Evolutionary conservation across 2,113 vertebrate genomes (phyloP).

Genomic region (Ceyx cyanopectus): DNA sequence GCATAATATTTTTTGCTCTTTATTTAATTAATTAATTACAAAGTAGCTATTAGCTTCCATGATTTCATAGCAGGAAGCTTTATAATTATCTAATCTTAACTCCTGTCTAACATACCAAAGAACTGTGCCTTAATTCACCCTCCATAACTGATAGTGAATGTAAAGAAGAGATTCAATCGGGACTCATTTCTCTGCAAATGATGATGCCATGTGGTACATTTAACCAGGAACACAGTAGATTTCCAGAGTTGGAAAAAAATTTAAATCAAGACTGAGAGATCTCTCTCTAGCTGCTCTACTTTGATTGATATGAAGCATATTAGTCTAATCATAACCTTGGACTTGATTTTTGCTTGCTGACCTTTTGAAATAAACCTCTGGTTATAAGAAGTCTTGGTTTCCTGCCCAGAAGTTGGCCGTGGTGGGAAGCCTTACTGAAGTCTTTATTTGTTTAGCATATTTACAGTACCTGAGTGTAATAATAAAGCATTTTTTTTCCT

Average conservation of each 20-base stretch:
- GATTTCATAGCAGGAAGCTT: constrained; percentile 28
- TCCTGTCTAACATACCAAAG: not conserved
- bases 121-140: not conserved
- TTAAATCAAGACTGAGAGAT: not conserved
- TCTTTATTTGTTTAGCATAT: not conserved
- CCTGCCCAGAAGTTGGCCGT: not conserved
- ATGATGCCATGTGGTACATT: not conserved
- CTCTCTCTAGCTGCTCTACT: not conserved
- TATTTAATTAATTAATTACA: constrained; percentile 51
- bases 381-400: constrained; percentile 9
- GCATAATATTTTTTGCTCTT: not conserved
- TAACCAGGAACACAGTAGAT: not conserved
- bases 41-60: constrained; percentile 28
- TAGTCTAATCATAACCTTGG: not conserved
- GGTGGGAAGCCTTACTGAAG: not conserved
- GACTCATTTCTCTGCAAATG: not conserved
- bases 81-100: constrained; percentile 22
- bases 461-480: not conserved
- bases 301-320: not conserved
- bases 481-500: not conserved
- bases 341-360: not conserved
- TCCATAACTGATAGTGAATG: not conserved
- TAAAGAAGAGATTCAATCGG: not conserved
- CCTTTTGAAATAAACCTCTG: constrained; percentile 1
- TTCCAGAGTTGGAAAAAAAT: not conserved